Base-by-base conservation (phyloP, 2,113 vertebrate species). In the Pterocles burchelli region DNA sequence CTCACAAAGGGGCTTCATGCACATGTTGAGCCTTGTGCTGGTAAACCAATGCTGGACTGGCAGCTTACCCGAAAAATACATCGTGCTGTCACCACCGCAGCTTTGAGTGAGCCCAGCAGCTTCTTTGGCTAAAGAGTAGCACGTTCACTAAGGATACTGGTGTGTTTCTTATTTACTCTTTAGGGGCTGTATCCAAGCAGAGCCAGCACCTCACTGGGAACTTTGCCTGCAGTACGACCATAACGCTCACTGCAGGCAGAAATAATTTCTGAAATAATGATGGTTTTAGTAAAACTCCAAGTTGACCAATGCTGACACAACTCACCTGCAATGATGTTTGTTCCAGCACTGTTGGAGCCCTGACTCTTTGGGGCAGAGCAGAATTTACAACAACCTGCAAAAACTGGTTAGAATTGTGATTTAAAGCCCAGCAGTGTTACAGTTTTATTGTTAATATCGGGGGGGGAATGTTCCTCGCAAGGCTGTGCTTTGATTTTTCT, bases 401-500 rank as follows among this genome's bases (percentile, higher is more conserved):
- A 85, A 90, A 29, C 54, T 62, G 45, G 54, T 93, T 89, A 78
- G 73, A 94, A 72, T 82, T 89, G 79, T 92, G 84, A 77, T 92
- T 93, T 82, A 96, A 94, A 95, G 70, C 49, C 62, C 85, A 85
- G 73, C 57, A 62, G 22, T 20, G 73, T 68, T 82, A 49, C 21
- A 41, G 36, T 79, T 97, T 94, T 92, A 87, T 87, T 93, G 66
- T 90, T 94, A 82, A 89, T 93, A 94, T 90, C 36, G 54, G 38
- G 25, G 68, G 68, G 79, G 74, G 33, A 92, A 94, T 77, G 70
- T 74, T 95, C n/a, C 70, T 94, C 79, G 66, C 70, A 89, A 76
- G 78, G 54, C 79, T 92, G 65, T 85, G 88, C 92, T 96, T 94
- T 96, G 93, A 92, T 94, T 95, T 96, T 95, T 82, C 70, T 79